These are phyloP conservation scores for Tachina lurida DNA, from an alignment of 2,888 invertebrate species.

Conservation along the genomic window DNA sequence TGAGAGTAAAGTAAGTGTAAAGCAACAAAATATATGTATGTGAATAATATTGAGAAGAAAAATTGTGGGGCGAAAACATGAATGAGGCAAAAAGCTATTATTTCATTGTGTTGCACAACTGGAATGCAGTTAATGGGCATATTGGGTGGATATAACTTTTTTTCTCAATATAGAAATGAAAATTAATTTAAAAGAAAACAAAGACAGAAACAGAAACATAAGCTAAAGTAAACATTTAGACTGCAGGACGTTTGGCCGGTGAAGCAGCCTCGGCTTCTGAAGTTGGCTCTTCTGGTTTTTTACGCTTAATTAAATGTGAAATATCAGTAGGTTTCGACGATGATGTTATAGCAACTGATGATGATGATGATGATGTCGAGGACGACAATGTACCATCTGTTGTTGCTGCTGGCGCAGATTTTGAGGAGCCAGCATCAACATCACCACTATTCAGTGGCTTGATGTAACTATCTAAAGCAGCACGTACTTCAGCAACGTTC, in stretches of 20 bases:
- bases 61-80: background rate
- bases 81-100: slow-evolving; percentile 16
- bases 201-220: slow-evolving; percentile 24
- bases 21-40: slow-evolving; percentile 7
- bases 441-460: slow-evolving; percentile 76
- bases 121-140: slow-evolving; percentile 67
- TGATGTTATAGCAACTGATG: slow-evolving; percentile 83
- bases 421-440: slow-evolving; percentile 74
- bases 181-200: slow-evolving; percentile 18
- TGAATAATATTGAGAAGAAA: slow-evolving; percentile 12
- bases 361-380: slow-evolving; percentile 65
- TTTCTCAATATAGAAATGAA: slow-evolving; percentile 48
- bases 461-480: slow-evolving; percentile 80
- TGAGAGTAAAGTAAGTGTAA: background rate
- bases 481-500: slow-evolving; percentile 82
- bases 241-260: slow-evolving; percentile 86
- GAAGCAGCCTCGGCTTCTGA: slow-evolving; percentile 82
- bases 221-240: slow-evolving; percentile 67
- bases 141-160: slow-evolving; percentile 45
- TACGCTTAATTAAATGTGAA: slow-evolving; percentile 91
- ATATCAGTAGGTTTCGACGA: slow-evolving; percentile 88
- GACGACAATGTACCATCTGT: slow-evolving; percentile 68
- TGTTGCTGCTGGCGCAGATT: slow-evolving; percentile 74
- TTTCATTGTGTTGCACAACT: slow-evolving; percentile 58
- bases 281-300: slow-evolving; percentile 86